Conservation (phyloP, 2,113 vertebrate species). For the Sterrhoptilus dennistouni region DNA sequence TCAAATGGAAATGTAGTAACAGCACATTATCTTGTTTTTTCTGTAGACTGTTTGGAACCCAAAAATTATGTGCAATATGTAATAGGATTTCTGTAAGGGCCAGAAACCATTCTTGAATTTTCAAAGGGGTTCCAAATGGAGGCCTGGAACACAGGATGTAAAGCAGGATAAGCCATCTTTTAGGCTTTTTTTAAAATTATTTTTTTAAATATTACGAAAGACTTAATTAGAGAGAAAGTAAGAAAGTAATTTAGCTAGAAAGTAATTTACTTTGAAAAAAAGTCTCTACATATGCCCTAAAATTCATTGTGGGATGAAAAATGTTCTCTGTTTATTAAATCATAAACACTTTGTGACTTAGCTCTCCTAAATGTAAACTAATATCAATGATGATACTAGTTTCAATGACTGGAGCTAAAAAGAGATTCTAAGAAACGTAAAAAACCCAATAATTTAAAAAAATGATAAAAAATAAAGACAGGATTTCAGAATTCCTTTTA, state of each 20-base stretch:
- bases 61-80: background rate
- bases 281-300: background rate
- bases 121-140: background rate
- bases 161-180: background rate
- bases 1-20: background rate
- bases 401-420: background rate
- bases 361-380: background rate
- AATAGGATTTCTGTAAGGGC: background rate
- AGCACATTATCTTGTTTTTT: background rate
- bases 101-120: background rate
- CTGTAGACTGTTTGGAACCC: background rate
- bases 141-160: background rate
- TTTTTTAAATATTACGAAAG: background rate
- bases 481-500: background rate
- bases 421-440: background rate
- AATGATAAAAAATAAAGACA: background rate
- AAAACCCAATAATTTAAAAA: background rate
- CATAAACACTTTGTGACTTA: background rate
- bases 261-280: background rate
- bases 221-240: background rate
- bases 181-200: fast-evolving
- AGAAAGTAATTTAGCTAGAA: background rate
- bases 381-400: background rate
- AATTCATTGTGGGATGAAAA: background rate
- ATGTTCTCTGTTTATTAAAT: background rate